phyloP scores from a whole-genome alignment of 92 coral and sea anemone species.

The Porites divaricata region DNA sequence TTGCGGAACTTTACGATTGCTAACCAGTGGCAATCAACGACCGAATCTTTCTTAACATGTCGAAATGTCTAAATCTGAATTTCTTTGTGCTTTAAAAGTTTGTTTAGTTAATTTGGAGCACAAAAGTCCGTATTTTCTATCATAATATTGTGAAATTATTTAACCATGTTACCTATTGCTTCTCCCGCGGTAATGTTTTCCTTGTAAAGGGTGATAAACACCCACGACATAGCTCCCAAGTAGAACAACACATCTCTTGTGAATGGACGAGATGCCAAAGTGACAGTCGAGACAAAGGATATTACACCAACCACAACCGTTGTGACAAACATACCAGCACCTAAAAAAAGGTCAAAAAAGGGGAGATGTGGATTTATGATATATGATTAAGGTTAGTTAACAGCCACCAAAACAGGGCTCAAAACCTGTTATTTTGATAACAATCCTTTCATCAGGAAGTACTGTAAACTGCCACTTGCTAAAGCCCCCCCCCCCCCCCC shows the following conservation, averaged over 20 bases:
- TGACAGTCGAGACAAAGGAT: conserved; percentile 61
- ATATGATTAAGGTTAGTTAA: too few relatives aligned
- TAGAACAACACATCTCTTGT: conserved; percentile 91
- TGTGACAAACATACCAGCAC: conserved; percentile 99
- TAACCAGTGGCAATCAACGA: too few relatives aligned
- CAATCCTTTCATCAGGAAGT: too few relatives aligned
- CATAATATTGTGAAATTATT: background rate
- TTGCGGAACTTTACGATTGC: too few relatives aligned
- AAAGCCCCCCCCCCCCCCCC: too few relatives aligned
- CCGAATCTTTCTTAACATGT: too few relatives aligned
- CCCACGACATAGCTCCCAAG: conserved; percentile 95
- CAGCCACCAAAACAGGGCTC: background rate
- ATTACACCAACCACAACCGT: conserved; percentile 92
- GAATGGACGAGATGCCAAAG: conserved; percentile 85
- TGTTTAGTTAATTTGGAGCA: background rate
- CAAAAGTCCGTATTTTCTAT: background rate
- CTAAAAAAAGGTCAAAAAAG: conserved; percentile 57
- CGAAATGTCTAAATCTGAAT: too few relatives aligned
- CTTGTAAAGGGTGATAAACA: conserved; percentile 71
- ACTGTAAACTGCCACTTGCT: too few relatives aligned
- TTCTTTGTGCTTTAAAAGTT: background rate
- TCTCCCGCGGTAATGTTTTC: conserved; percentile 60
- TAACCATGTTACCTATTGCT: conserved; percentile 73
- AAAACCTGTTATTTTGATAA: background rate
- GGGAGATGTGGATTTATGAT: background rate